Percentiles rank a stretch among this genome's conserved stretches.
phyloP scores from a whole-genome alignment of 2,797 vertebrate species.

The Ctenosaura bakeri region DNA sequence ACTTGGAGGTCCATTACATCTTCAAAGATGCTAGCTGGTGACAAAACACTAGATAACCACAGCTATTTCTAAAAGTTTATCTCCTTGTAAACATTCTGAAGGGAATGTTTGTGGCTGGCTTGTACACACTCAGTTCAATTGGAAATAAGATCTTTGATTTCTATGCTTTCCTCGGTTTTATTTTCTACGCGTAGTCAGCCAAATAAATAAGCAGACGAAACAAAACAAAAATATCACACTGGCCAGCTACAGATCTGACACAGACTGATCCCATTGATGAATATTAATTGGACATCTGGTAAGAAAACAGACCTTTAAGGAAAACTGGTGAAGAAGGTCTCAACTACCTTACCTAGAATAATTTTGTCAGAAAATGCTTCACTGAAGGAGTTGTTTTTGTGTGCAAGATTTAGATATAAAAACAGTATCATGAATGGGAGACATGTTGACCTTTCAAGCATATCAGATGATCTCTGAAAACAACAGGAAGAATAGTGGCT shows the following conservation, averaged over 20 bases:
- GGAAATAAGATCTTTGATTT: not conserved
- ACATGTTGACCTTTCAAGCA: not conserved
- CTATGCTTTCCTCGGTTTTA: not conserved
- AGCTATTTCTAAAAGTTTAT: constrained; percentile 45
- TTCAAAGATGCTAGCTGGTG: constrained; percentile 64
- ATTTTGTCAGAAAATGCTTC: not conserved
- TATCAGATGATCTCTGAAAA: not conserved
- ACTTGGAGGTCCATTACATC: constrained; percentile 69
- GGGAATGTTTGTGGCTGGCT: constrained; percentile 13
- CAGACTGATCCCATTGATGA: not conserved
- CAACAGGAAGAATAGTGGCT: not conserved
- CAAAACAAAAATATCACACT: not conserved
- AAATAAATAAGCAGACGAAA: not conserved
- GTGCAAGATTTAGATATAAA: not conserved
- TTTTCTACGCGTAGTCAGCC: not conserved
- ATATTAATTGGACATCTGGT: not conserved
- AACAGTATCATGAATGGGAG: not conserved
- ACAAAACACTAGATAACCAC: constrained; percentile 64
- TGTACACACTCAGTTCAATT: constrained; percentile 6
- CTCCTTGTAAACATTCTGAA: constrained; percentile 28
- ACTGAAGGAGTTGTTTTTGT: not conserved
- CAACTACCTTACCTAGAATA: not conserved
- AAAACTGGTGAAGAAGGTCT: not conserved
- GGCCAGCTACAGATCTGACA: no score
- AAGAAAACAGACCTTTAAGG: not conserved